phyloP scores from a whole-genome alignment of 1,140 invertebrate species.

The Brachionus paranguensis region DNA sequence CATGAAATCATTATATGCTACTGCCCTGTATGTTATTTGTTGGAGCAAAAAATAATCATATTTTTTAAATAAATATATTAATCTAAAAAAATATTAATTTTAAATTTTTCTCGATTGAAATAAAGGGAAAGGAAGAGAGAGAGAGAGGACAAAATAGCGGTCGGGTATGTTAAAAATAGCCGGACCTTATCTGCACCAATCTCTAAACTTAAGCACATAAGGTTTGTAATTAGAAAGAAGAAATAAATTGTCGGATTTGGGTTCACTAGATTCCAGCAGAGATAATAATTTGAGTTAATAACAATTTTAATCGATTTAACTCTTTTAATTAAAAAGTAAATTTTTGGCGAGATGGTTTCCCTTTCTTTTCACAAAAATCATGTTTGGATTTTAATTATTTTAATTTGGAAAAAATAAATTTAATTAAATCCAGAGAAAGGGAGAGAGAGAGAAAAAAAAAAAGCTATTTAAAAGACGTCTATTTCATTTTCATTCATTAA shows the following conservation, averaged over 20 bases:
- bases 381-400: constrained; percentile 32
- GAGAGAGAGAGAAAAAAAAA: background rate
- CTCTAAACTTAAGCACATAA: background rate
- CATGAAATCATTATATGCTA: no score
- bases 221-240: constrained; percentile 12
- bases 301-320: constrained; percentile 30
- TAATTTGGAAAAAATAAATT: background rate
- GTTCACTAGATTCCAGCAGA: constrained; percentile 29
- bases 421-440: constrained; percentile 9
- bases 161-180: background rate
- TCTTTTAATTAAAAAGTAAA: background rate
- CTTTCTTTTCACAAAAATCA: constrained; percentile 19
- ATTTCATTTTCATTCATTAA: constrained; percentile 27
- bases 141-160: background rate
- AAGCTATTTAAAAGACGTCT: constrained; percentile 3
- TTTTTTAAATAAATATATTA: no score
- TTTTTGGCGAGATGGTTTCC: background rate
- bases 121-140: background rate
- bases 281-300: constrained; percentile 32
- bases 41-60: no score
- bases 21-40: no score
- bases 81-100: no score
- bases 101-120: background rate
- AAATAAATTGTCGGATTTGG: constrained; percentile 10
- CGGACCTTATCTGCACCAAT: background rate